Evolutionary conservation across 2,113 vertebrate species (phyloP).

Genomic region (Myodes glareolus): DNA sequence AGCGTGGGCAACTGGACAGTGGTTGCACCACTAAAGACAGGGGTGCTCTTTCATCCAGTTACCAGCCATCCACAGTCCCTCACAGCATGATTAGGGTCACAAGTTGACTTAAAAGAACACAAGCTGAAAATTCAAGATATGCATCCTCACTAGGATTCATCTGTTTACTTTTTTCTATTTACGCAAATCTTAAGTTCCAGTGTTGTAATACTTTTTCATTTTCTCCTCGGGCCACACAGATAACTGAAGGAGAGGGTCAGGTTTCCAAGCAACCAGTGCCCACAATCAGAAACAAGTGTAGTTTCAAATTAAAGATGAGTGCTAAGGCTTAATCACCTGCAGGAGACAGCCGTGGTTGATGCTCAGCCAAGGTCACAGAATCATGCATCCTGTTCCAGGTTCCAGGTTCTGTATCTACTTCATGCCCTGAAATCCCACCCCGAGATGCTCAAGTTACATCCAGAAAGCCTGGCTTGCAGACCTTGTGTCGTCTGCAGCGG

Average conservation of each 20-base stretch:
- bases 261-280: neutral
- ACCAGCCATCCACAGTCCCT: neutral
- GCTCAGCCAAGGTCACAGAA: neutral
- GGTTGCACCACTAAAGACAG: neutral
- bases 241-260: neutral
- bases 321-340: neutral
- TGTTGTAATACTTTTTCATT: neutral
- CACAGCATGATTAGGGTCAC: neutral
- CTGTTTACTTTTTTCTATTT: neutral
- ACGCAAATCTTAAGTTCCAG: neutral
- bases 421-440: neutral
- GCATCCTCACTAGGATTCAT: neutral
- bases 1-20: neutral
- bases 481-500: neutral
- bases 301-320: neutral
- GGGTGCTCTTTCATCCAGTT: neutral
- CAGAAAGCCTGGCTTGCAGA: neutral
- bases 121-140: neutral
- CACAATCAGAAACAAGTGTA: neutral
- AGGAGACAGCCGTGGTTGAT: neutral
- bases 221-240: neutral
- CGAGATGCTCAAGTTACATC: neutral
- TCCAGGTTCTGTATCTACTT: neutral
- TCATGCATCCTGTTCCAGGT: neutral
- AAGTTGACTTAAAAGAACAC: neutral